Evolutionary conservation across 2,888 invertebrate species (phyloP), one percentile per base, ranked within the genome.

Genomic region (Tubulanus polymorphus): DNA sequence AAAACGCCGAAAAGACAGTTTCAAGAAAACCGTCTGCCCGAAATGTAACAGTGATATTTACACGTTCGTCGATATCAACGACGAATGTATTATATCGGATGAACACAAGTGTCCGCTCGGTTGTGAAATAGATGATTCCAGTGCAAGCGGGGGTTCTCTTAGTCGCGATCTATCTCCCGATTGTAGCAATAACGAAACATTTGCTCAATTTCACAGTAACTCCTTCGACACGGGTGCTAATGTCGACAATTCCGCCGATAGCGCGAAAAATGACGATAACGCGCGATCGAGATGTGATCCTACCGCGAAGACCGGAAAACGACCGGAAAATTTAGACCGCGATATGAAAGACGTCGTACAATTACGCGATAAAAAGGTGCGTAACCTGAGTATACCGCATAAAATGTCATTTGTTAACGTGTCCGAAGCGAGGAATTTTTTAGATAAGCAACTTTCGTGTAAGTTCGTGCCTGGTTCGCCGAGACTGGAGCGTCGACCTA

Each of bases 141-240:
- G 84, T 68, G 79, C 82, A 56, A 87, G 86, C 86, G 67, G 85
- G 87, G 68, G 41, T 8, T 18, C 6, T 5, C 3, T 41, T 8
- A 8, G 6, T 41, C 5, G 41, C 18, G n/a, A n/a, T n/a, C 46
- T 27, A 2, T 27, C 23, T 46, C 26, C 46, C 46, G 23, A 27
- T 27, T 26, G 46, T 46, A 23, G 46, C 23, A 27, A 27, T 2
- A 46, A 8, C 5, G 12, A 3, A 8, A 2, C 18, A 2, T 8
- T 27, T 20, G 15, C 46, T 46, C 2, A 46, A 23, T n/a, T 3
- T 46, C 18, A 12, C 26, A 15, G 2, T 5, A 8, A 20, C 26
- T 15, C 10, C 15, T 2, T 8, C 2, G 45, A 45, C n/a, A 3
- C n/a, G 15, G 20, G 30, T 12, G n/a, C 48, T 10, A 23, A 6